phyloP scores from a whole-genome alignment of 2,888 invertebrate genomes.

The Apoda limacodes region DNA sequence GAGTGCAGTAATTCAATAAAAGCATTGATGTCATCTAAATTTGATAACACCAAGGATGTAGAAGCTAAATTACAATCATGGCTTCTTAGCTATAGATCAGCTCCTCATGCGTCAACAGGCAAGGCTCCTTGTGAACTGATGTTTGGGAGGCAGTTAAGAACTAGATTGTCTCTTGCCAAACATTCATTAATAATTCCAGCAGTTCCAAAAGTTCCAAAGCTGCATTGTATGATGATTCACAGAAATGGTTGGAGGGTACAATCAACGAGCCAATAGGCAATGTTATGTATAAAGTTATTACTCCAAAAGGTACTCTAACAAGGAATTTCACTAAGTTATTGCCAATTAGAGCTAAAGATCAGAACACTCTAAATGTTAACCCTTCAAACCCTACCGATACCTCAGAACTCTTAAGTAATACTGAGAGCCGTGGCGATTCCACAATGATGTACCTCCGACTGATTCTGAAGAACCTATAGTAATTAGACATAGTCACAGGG shows the following conservation, averaged over 20 bases:
- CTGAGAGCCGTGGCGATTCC: too few species aligned
- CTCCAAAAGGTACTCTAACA: neutral
- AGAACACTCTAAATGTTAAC: too few species aligned
- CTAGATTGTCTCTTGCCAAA: neutral
- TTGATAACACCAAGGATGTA: neutral
- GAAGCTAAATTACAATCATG: neutral
- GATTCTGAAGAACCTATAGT: neutral
- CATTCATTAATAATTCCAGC: neutral
- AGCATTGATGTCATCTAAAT: neutral
- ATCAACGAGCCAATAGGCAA: neutral
- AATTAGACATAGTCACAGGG: neutral
- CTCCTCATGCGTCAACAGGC: slow-evolving; percentile 4
- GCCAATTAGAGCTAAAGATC: too few species aligned
- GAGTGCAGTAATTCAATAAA: neutral
- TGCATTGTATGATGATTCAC: neutral
- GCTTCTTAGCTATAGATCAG: slow-evolving; percentile 1
- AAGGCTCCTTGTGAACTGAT: neutral
- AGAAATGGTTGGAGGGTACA: neutral
- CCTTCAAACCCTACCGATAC: too few species aligned
- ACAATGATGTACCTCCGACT: too few species aligned
- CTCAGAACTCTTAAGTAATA: too few species aligned
- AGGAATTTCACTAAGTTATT: neutral
- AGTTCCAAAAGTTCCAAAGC: neutral
- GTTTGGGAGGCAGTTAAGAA: neutral
- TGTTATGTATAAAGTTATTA: neutral